Conservation (phyloP, 2,113 vertebrate genomes). For the Cricetomys ansorgei region DNA sequence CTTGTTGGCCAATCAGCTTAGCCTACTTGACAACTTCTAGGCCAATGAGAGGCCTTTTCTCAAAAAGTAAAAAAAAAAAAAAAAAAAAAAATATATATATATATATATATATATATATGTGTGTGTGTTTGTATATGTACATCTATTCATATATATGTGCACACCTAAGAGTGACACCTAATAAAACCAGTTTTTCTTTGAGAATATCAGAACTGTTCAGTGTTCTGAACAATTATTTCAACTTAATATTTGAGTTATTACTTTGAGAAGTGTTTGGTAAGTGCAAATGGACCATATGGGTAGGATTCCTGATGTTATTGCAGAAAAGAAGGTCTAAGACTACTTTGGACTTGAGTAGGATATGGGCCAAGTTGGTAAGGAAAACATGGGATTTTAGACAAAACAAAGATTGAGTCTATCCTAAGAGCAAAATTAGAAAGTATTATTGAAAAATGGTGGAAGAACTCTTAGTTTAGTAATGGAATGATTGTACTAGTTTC, state of each 20-base stretch:
- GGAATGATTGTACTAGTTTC: conserved; percentile 17
- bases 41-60: background rate
- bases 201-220: conserved; percentile 11
- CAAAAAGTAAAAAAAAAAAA: too few species aligned
- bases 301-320: background rate
- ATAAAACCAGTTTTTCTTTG: background rate
- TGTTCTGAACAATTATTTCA: conserved; percentile 44
- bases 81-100: too few species aligned
- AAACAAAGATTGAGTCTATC: background rate
- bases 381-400: background rate
- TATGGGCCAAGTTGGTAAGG: background rate
- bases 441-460: background rate
- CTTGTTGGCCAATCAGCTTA: background rate
- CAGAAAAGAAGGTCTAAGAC: background rate
- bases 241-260: background rate
- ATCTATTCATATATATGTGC: background rate
- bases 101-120: too few species aligned
- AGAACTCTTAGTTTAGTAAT: background rate
- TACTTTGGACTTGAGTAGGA: background rate
- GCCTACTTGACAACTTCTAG: background rate
- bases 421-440: background rate
- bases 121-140: too few species aligned
- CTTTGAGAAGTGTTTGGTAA: conserved; percentile 5
- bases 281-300: background rate
- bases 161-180: background rate